phyloP scores from a whole-genome alignment of 2,113 vertebrate genomes.

The Hippolais icterina region DNA sequence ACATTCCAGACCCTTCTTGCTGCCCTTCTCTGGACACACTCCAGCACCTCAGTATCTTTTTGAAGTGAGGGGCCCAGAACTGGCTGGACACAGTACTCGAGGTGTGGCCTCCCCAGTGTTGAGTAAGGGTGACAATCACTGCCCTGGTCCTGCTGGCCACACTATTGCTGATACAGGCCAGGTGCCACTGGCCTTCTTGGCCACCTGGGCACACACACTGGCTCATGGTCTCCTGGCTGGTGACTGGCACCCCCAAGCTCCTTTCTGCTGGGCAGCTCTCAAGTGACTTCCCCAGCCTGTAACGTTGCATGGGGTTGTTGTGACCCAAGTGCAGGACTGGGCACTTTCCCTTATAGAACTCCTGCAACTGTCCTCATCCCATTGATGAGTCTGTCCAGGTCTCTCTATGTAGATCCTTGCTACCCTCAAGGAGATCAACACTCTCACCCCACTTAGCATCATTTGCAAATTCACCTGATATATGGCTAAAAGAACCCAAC shows the following conservation, averaged over 20 bases:
- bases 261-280: background rate
- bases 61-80: background rate
- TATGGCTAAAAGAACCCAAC: background rate
- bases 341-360: background rate
- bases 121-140: background rate
- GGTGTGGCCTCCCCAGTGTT: too few relatives aligned
- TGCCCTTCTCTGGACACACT: background rate
- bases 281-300: background rate
- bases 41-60: background rate
- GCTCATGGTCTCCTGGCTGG: background rate
- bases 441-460: too few relatives aligned
- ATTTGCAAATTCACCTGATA: background rate
- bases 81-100: background rate
- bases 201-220: background rate
- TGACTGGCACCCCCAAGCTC: background rate
- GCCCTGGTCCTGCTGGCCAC: background rate
- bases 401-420: background rate
- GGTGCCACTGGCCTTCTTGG: background rate
- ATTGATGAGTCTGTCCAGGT: background rate
- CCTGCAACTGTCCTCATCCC: background rate
- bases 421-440: background rate
- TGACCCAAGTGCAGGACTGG: background rate
- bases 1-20: rapidly evolving
- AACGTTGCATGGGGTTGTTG: background rate
- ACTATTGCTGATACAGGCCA: background rate